phyloP scores from a whole-genome alignment of 2,888 invertebrate genomes.

The Drosophila dives region DNA sequence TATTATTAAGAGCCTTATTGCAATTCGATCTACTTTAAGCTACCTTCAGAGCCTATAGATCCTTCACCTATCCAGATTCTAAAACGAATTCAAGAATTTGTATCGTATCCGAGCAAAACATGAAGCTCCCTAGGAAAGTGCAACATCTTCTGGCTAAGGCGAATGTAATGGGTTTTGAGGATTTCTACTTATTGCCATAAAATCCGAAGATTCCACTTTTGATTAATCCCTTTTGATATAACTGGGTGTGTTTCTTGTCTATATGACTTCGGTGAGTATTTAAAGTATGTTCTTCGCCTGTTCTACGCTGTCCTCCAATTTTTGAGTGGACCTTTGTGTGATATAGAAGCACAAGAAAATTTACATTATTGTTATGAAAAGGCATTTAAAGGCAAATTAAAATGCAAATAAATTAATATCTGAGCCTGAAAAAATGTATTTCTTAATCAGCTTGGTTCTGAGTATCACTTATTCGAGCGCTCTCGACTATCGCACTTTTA shows the following conservation, averaged over 20 bases:
- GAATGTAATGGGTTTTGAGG: not conserved
- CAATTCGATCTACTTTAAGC: not conserved
- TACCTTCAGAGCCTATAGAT: not conserved
- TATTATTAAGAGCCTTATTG: not conserved
- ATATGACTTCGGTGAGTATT: not conserved
- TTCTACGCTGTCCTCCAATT: not conserved
- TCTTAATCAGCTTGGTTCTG: not conserved
- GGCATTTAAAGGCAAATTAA: not conserved
- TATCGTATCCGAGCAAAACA: not conserved
- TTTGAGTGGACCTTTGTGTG: no score
- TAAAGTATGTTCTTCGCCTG: accelerated
- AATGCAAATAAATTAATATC: not conserved
- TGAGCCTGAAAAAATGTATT: no score
- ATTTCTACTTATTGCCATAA: not conserved
- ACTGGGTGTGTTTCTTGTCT: not conserved
- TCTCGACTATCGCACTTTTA: not conserved
- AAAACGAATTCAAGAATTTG: not conserved
- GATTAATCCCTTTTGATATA: not conserved
- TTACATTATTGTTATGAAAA: not conserved
- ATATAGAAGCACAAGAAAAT: not conserved
- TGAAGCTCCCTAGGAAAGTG: not conserved
- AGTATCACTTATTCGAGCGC: not conserved
- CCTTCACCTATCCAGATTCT: not conserved
- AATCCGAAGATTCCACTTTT: not conserved
- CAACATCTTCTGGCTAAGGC: not conserved